phyloP scores from a whole-genome alignment of 1,140 invertebrate genomes.

The Drosophila quadrilineata region DNA sequence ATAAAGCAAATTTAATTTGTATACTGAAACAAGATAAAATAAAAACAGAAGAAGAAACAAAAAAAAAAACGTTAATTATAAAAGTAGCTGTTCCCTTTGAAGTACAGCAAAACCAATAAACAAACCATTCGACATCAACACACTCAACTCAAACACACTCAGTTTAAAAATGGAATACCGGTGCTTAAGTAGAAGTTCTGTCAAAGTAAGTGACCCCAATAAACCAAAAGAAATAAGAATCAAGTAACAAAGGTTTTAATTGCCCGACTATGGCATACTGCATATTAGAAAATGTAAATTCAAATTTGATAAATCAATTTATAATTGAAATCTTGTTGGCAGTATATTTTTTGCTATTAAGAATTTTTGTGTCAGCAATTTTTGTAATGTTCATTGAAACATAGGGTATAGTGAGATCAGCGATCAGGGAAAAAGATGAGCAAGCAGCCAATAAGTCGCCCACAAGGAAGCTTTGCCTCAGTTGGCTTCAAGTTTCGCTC shows the following conservation, averaged over 20 bases:
- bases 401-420: conserved; percentile 9
- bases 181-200: conserved; percentile 81
- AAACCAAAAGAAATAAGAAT: conserved; percentile 47
- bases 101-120: conserved; percentile 62
- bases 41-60: conserved; percentile 10
- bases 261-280: no score
- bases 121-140: conserved; percentile 18
- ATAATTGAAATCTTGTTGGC: no score
- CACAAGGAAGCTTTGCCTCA: conserved; percentile 47
- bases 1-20: conserved; percentile 33
- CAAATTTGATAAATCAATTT: no score
- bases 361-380: no score
- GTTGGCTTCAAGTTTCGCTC: conserved; percentile 11
- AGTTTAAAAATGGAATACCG: conserved; percentile 80
- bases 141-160: conserved; percentile 31
- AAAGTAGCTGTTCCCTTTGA: conserved; percentile 38
- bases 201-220: conserved; percentile 81
- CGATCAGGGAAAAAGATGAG: no score
- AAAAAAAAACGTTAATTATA: conserved; percentile 36
- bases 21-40: conserved; percentile 28
- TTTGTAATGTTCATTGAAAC: neutral
- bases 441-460: conserved; percentile 33
- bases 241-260: neutral
- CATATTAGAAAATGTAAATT: no score
- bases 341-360: neutral